Percentiles rank a stretch among this genome's conserved stretches.
These are phyloP conservation scores for Polypedilum pembai DNA, from an alignment of 1,140 invertebrate species.

Conservation along the genomic window DNA sequence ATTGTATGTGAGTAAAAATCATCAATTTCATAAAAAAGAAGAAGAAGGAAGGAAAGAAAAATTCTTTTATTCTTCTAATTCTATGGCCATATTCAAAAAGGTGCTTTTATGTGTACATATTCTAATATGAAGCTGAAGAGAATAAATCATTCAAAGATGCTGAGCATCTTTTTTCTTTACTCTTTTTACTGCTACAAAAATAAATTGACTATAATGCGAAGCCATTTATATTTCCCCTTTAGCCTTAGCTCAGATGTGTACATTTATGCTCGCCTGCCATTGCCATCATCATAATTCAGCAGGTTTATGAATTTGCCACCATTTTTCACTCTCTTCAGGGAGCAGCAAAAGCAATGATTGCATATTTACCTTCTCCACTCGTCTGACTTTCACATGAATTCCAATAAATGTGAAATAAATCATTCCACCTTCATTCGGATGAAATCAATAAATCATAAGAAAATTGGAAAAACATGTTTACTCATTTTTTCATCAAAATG, in stretches of 20 bases:
- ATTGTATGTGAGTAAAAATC: background rate
- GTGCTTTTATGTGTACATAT: background rate
- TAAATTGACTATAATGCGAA: conserved; percentile 21
- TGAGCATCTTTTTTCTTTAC: background rate
- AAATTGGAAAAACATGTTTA: conserved; percentile 18
- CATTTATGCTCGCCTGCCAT: background rate
- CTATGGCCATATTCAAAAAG: background rate
- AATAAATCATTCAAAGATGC: conserved; percentile 12
- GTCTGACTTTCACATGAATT: conserved; percentile 5
- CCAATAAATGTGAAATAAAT: conserved; percentile 8
- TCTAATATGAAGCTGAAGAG: background rate
- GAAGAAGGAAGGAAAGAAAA: background rate
- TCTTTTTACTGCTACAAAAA: background rate
- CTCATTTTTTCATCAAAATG: conserved; percentile 22
- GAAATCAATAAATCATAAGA: conserved; percentile 23
- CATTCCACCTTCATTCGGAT: background rate
- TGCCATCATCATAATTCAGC: conserved; percentile 1
- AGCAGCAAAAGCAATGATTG: background rate
- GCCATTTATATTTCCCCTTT: conserved; percentile 10
- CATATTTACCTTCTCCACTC: background rate
- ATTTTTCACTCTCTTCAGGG: background rate
- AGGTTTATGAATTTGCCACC: background rate
- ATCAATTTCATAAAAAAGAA: background rate
- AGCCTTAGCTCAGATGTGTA: background rate
- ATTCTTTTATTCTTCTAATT: conserved; percentile 19